Evolutionary conservation across 2,797 vertebrate species (phyloP).

Genomic region (Sebastes melanostomus): DNA sequence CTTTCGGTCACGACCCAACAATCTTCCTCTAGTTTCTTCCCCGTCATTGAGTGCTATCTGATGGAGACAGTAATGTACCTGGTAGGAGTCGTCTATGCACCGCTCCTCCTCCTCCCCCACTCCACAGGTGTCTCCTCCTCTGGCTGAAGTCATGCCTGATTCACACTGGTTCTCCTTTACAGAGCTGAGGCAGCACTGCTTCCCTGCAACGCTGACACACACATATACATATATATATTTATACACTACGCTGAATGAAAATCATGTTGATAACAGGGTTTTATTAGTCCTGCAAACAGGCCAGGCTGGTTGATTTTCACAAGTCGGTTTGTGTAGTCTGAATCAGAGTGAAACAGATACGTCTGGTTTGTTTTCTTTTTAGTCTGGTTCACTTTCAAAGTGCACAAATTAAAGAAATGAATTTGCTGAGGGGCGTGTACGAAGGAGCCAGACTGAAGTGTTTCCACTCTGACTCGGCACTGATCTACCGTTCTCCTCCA

Average conservation of each 20-base stretch:
- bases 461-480: no score
- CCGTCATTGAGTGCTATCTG: neutral
- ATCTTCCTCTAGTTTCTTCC: neutral
- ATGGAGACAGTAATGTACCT: slow-evolving; percentile 64
- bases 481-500: no score
- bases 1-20: neutral
- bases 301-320: neutral
- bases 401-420: no score
- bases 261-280: neutral
- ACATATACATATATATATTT: neutral
- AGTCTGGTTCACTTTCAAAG: no score
- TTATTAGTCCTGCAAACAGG: neutral
- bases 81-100: slow-evolving; percentile 83
- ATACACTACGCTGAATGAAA: neutral
- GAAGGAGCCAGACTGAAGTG: no score
- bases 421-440: no score
- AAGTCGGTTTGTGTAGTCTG: no score
- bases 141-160: slow-evolving; percentile 86
- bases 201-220: slow-evolving; percentile 83
- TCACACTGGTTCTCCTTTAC: slow-evolving; percentile 88
- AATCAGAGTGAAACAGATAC: no score
- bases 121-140: slow-evolving; percentile 83
- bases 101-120: slow-evolving; percentile 50
- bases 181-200: slow-evolving; percentile 89
- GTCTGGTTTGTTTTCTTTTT: no score